Conservation (phyloP, 2,888 invertebrate species). For the Plebejus melissa region DNA sequence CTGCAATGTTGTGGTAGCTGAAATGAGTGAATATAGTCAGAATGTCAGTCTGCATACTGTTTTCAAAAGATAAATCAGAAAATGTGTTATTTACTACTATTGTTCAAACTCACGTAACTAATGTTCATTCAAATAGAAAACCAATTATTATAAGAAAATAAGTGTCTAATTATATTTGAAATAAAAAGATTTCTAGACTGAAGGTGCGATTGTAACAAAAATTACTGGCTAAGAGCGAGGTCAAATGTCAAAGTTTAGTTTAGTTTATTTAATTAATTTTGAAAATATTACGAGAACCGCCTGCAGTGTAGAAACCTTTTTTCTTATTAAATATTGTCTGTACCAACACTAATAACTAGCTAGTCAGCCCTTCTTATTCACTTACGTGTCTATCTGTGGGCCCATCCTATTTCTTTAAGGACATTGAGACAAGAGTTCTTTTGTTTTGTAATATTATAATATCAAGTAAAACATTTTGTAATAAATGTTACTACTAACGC, state of each 20-base stretch:
- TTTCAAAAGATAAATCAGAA: neutral
- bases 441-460: neutral
- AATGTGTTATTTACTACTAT: neutral
- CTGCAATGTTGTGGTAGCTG: neutral
- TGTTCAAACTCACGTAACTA: neutral
- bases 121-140: neutral
- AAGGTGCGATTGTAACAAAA: neutral
- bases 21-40: neutral
- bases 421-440: neutral
- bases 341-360: neutral
- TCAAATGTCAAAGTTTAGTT: no score
- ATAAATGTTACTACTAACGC: no score
- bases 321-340: neutral
- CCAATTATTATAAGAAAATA: neutral
- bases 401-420: constrained; percentile 17
- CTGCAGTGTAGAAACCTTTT: neutral
- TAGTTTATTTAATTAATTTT: neutral
- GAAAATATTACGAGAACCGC: neutral
- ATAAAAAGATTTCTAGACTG: constrained; percentile 1
- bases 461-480: no score
- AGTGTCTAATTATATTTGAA: neutral
- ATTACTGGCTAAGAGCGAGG: neutral
- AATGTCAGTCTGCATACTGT: neutral
- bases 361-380: constrained; percentile 17
- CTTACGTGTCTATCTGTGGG: constrained; percentile 23